phyloP scores from a whole-genome alignment of 1,140 invertebrate genomes.

The Sminthurinus signatus region DNA sequence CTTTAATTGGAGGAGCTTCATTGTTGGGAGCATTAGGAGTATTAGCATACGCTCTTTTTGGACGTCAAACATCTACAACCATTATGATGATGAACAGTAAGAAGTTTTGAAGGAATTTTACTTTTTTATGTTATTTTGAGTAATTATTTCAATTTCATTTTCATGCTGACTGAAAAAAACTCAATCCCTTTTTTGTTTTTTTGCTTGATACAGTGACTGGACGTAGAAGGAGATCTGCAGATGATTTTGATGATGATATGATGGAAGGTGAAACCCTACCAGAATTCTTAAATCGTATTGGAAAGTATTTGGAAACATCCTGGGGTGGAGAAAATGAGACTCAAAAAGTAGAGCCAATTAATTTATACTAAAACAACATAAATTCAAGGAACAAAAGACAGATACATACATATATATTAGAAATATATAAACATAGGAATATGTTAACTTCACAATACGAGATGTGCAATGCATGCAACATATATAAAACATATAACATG shows the following conservation, averaged over 20 bases:
- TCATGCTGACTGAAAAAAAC: not conserved
- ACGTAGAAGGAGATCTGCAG: not conserved
- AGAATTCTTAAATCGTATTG: not conserved
- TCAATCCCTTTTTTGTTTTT: not conserved
- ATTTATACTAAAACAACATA: constrained; percentile 2
- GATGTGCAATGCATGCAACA: too few relatives aligned
- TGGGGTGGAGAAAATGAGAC: not conserved
- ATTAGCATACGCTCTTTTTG: not conserved
- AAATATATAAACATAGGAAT: too few relatives aligned
- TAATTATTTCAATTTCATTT: not conserved
- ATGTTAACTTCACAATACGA: too few relatives aligned
- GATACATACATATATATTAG: too few relatives aligned
- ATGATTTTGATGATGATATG: constrained; percentile 3
- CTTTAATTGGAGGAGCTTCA: not conserved
- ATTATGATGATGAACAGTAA: not conserved
- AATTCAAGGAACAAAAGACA: too few relatives aligned
- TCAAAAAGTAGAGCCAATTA: not conserved
- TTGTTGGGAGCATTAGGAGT: not conserved
- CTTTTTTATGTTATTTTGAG: not conserved
- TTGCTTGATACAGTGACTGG: not conserved
- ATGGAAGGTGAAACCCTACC: not conserved
- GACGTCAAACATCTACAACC: not conserved
- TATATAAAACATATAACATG: too few relatives aligned
- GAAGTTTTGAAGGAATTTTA: not conserved
- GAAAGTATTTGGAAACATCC: not conserved